These are phyloP conservation scores for Phalera bucephala DNA, from an alignment of 2,888 invertebrate species.

Conservation along the genomic window DNA sequence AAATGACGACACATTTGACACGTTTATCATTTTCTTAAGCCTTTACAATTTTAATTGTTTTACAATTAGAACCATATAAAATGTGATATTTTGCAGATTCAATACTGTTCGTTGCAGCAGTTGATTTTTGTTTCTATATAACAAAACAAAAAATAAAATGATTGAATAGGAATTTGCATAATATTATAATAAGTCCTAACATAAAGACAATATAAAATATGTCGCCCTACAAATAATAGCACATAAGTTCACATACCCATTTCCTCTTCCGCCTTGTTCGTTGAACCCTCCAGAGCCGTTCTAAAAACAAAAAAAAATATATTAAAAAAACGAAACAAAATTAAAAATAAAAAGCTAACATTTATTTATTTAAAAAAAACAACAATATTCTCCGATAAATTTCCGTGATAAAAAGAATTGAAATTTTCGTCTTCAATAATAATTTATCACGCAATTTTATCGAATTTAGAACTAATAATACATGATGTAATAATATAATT, in stretches of 20 bases:
- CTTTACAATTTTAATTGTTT: too few species aligned
- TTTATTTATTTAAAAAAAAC: constrained; percentile 50
- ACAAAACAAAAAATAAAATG: not conserved
- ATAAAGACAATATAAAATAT: too few species aligned
- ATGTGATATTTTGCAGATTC: too few species aligned
- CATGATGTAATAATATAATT: constrained; percentile 9
- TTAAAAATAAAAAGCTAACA: constrained; percentile 61
- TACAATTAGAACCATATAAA: too few species aligned
- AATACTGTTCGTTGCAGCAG: too few species aligned
- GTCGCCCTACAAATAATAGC: too few species aligned
- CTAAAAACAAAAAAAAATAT: constrained; percentile 87
- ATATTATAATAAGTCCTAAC: too few species aligned
- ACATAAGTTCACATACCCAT: constrained; percentile 86
- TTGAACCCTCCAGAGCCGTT: constrained; percentile 92
- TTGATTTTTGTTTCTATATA: too few species aligned
- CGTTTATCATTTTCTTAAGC: too few species aligned
- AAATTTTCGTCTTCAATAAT: not conserved
- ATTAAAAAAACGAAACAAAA: constrained; percentile 51
- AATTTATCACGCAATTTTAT: constrained; percentile 26
- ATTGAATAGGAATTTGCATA: not conserved
- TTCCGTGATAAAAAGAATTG: constrained; percentile 20
- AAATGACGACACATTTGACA: too few species aligned
- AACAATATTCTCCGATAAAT: constrained; percentile 14
- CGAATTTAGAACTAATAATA: too few species aligned
- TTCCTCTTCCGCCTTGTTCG: constrained; percentile 90